Percentiles rank a stretch among this genome's conserved stretches.
Conservation (phyloP, 2,888 invertebrate species). For the Athalia rosae region DNA sequence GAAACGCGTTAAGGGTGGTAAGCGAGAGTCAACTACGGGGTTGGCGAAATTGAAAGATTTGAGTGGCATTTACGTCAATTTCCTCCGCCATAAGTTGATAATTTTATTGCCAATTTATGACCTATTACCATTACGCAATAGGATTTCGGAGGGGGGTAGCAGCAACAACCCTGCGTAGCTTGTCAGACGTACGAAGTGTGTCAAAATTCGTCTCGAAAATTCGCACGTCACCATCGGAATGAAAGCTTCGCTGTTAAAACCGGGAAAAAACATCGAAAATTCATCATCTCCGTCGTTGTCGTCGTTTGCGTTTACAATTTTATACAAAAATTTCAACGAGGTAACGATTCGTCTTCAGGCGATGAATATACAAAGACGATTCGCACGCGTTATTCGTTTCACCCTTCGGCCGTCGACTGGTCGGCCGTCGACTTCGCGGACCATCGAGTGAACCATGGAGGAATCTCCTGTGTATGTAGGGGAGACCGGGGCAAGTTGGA, state of each 20-base stretch:
- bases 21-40: conserved; percentile 50
- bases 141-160: not conserved
- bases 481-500: too few species aligned
- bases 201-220: not conserved
- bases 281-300: too few species aligned
- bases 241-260: too few species aligned
- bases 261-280: not conserved
- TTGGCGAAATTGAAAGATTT: conserved; percentile 69
- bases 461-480: too few species aligned
- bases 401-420: conserved; percentile 22
- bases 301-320: not conserved
- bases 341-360: conserved; percentile 67
- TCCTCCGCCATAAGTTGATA: conserved; percentile 68
- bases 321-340: not conserved
- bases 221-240: too few species aligned
- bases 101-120: conserved; percentile 71
- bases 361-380: conserved; percentile 72
- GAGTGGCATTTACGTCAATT: conserved; percentile 68
- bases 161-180: not conserved
- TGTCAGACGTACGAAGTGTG: not conserved
- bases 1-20: conserved; percentile 27
- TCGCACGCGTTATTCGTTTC: conserved; percentile 71
- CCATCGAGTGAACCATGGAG: not conserved
- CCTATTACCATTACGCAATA: conserved; percentile 57
- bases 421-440: conserved; percentile 20